Evolutionary conservation across 2,113 vertebrate genomes (phyloP).

Genomic region (Lagenorhynchus albirostris): DNA sequence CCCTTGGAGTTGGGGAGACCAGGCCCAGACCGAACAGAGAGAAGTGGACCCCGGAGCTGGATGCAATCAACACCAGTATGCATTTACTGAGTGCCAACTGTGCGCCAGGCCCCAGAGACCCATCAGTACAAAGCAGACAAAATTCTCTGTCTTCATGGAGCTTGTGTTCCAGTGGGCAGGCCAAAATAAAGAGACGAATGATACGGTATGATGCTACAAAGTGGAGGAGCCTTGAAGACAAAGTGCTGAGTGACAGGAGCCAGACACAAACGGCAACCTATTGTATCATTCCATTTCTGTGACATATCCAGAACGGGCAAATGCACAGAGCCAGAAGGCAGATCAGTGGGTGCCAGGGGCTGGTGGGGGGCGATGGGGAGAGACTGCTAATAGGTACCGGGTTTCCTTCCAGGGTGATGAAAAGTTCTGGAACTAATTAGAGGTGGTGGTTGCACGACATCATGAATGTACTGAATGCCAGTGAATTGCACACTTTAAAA

Average conservation of each 20-base stretch:
- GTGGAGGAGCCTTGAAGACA: rapidly evolving
- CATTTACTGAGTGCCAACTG: background rate
- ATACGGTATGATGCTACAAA: rapidly evolving
- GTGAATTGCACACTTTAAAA: background rate
- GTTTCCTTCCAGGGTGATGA: background rate
- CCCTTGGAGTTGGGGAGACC: background rate
- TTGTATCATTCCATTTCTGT: rapidly evolving
- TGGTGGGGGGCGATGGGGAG: rapidly evolving
- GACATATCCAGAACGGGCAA: background rate
- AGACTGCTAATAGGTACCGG: background rate
- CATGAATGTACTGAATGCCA: background rate
- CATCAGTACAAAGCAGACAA: background rate
- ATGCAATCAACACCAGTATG: rapidly evolving
- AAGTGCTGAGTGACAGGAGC: no score
- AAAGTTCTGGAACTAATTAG: background rate
- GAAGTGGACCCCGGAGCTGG: background rate
- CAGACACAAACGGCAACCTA: background rate
- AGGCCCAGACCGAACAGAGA: background rate
- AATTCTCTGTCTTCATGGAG: background rate
- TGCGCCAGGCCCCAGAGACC: background rate
- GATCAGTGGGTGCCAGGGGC: rapidly evolving
- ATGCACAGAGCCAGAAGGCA: background rate
- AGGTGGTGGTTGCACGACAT: background rate
- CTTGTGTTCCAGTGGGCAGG: background rate
- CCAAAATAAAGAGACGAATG: background rate